These are phyloP conservation scores for Lepus townsendii DNA, from an alignment of 2,797 vertebrate genomes.

Conservation along the genomic window DNA sequence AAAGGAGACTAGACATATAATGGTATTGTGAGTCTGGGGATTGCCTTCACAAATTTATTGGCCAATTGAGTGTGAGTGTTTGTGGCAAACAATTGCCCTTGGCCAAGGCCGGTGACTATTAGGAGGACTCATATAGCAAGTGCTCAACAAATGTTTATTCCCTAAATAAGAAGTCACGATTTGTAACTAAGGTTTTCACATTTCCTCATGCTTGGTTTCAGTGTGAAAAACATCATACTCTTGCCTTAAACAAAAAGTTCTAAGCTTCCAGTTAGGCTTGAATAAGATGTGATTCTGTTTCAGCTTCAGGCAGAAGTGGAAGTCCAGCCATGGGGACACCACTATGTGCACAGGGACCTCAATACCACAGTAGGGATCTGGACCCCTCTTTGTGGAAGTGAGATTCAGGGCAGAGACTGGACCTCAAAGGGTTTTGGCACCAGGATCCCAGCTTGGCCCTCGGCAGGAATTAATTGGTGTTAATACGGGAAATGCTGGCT, in stretches of 20 bases:
- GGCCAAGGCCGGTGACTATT: not conserved
- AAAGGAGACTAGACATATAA: not conserved
- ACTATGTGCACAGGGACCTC: no score
- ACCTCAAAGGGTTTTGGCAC: not conserved
- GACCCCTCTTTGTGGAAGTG: not conserved
- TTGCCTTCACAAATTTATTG: not conserved
- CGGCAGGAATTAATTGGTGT: not conserved
- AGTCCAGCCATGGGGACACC: not conserved
- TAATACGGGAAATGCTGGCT: not conserved
- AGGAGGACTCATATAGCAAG: conserved; percentile 20
- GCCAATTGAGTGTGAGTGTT: not conserved
- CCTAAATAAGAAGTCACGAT: not conserved
- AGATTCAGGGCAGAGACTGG: not conserved
- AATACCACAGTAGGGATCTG: no score
- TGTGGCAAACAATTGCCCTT: not conserved
- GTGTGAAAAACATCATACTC: not conserved
- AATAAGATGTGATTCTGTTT: not conserved
- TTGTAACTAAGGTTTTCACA: conserved; percentile 18
- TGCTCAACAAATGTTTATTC: conserved; percentile 36
- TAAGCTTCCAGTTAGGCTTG: not conserved
- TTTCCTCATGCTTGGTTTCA: conserved; percentile 63
- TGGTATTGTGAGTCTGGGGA: not conserved
- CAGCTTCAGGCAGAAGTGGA: not conserved
- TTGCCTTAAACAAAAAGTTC: not conserved
- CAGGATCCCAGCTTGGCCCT: not conserved